Evolutionary conservation across 2,797 vertebrate species (phyloP).

Genomic region (Pseudochirops cupreus): DNA sequence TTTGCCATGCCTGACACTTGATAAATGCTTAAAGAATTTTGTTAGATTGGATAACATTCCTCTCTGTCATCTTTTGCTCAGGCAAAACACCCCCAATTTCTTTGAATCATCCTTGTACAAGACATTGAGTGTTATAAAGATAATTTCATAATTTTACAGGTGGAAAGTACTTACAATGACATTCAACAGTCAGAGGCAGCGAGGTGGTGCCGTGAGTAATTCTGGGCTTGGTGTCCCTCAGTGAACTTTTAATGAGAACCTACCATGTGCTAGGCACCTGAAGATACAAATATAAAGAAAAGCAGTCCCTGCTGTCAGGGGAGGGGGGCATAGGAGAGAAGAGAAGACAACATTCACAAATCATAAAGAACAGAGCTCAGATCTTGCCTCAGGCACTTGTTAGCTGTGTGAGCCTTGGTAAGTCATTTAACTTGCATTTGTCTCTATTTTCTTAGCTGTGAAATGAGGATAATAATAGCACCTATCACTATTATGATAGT

Average conservation of each 20-base stretch:
- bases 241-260: neutral
- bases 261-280: neutral
- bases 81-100: neutral
- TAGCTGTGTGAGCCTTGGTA: neutral
- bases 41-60: neutral
- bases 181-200: neutral
- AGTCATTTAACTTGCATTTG: neutral
- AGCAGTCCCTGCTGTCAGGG: neutral
- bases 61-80: neutral
- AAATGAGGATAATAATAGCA: neutral
- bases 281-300: neutral
- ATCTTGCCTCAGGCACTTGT: neutral
- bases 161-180: neutral
- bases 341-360: neutral
- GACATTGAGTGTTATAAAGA: neutral
- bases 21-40: neutral
- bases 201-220: neutral
- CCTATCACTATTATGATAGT: neutral
- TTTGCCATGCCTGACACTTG: neutral
- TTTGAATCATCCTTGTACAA: neutral
- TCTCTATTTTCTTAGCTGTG: neutral
- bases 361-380: neutral
- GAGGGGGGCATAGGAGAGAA: no score
- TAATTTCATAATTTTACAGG: neutral
- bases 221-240: neutral